Percentiles rank a stretch among this genome's conserved stretches.
Conservation (phyloP, 37 sponge, comb jelly and placozoan species). For the Geodia barretti region DNA sequence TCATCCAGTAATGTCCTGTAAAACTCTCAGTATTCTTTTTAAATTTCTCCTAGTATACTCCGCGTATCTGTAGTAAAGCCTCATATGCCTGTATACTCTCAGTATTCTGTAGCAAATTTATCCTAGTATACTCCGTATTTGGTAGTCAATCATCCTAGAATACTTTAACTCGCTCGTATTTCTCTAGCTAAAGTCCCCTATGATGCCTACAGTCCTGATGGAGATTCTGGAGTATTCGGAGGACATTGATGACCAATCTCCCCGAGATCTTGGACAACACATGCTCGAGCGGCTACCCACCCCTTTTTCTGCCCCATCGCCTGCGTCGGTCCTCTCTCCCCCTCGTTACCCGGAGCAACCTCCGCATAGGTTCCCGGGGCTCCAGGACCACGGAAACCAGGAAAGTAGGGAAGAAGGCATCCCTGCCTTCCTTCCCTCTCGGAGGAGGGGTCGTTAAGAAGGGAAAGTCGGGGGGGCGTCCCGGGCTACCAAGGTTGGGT, state of each 20-base stretch:
- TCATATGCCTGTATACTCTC: neutral
- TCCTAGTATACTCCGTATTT: neutral
- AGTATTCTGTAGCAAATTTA: neutral
- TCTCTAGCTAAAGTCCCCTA: too few species aligned
- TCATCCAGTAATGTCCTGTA: too few species aligned
- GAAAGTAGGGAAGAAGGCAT: neutral
- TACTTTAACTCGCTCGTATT: neutral
- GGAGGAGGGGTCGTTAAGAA: constrained; percentile 39
- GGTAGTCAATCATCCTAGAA: neutral
- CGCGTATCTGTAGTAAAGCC: neutral
- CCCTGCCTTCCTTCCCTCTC: too few species aligned
- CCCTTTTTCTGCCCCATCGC: neutral
- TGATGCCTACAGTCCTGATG: neutral
- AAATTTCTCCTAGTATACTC: neutral
- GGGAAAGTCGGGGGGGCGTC: constrained; percentile 29
- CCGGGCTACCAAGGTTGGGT: constrained; percentile 35
- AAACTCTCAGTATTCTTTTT: neutral
- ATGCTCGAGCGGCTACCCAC: constrained; percentile 35
- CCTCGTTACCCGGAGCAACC: constrained; percentile 2
- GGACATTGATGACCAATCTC: constrained; percentile 69
- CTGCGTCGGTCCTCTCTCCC: neutral
- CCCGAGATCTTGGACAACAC: constrained; percentile 80
- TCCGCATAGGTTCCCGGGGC: too few species aligned
- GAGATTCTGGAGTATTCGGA: constrained; percentile 73
- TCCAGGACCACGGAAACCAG: neutral